These are phyloP conservation scores for Condylura cristata DNA, from an alignment of 2,113 vertebrate species.

Conservation along the genomic window DNA sequence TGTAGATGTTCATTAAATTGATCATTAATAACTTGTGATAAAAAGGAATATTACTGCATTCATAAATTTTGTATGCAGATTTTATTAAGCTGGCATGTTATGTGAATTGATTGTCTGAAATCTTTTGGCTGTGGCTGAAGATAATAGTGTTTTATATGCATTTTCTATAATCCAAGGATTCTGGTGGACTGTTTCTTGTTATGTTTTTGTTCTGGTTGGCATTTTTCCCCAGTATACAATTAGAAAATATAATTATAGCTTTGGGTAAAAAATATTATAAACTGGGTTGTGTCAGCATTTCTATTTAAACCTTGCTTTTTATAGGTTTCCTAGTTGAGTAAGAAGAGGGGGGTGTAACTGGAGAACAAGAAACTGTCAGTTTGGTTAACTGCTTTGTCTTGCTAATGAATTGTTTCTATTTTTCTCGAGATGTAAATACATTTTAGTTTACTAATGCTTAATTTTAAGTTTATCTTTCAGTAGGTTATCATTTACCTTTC, in stretches of 20 bases:
- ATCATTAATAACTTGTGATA: constrained; percentile 91
- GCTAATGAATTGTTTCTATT: constrained; percentile 37
- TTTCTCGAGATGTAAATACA: constrained; percentile 23
- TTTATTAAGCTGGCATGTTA: constrained; percentile 89
- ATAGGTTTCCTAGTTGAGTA: not conserved
- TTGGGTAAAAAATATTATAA: constrained; percentile 64
- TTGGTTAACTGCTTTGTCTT: constrained; percentile 9
- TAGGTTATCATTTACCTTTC: constrained; percentile 8
- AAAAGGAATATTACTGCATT: constrained; percentile 89
- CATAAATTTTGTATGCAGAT: constrained; percentile 91
- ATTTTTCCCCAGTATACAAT: constrained; percentile 74
- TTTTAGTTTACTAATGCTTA: constrained; percentile 27
- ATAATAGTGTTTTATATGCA: constrained; percentile 86
- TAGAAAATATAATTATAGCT: constrained; percentile 73
- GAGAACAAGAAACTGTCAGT: not conserved
- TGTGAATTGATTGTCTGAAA: constrained; percentile 89
- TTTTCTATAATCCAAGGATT: constrained; percentile 83
- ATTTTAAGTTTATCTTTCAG: constrained; percentile 32
- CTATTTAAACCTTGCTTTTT: constrained; percentile 57
- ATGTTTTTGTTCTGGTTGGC: constrained; percentile 73
- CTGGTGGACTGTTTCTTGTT: constrained; percentile 83
- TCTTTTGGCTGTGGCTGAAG: constrained; percentile 85
- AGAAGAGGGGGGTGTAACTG: not conserved
- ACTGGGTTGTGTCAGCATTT: constrained; percentile 75
- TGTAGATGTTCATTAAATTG: constrained; percentile 92